Conservation (phyloP, 2,888 invertebrate species). For the Charanyca ferruginea region DNA sequence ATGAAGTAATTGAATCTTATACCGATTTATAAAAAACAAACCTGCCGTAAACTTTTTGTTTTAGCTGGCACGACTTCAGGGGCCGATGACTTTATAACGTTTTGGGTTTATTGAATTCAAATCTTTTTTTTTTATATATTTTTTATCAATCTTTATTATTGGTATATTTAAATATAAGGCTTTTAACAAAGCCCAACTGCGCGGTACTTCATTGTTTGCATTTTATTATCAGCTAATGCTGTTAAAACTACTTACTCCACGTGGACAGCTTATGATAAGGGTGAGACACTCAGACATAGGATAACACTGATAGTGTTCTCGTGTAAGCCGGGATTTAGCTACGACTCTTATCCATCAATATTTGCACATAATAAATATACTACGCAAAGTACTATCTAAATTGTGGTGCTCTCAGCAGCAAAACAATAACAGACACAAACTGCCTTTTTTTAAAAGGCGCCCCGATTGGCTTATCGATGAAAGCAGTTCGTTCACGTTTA, state of each 20-base stretch:
- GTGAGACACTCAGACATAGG: conserved; percentile 45
- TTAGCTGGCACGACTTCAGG: conserved; percentile 8
- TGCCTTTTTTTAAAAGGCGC: conserved; percentile 6
- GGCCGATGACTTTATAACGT: conserved; percentile 14
- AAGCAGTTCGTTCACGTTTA: neutral
- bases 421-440: conserved; percentile 21
- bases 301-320: conserved; percentile 40
- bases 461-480: neutral
- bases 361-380: conserved; percentile 24
- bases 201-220: neutral
- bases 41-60: conserved; percentile 15
- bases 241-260: conserved; percentile 25
- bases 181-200: neutral
- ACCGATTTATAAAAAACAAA: conserved; percentile 16
- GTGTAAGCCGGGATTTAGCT: conserved; percentile 36
- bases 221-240: conserved; percentile 42
- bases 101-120: conserved; percentile 9
- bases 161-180: neutral
- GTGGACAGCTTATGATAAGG: conserved; percentile 42
- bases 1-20: conserved; percentile 18
- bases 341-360: conserved; percentile 23
- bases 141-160: neutral
- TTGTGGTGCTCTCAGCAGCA: conserved; percentile 11
- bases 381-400: conserved; percentile 16
- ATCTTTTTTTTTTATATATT: neutral